Evolutionary conservation across 2,113 vertebrate genomes (phyloP).

Genomic region (Sinocyclocheilus anshuiensis): DNA sequence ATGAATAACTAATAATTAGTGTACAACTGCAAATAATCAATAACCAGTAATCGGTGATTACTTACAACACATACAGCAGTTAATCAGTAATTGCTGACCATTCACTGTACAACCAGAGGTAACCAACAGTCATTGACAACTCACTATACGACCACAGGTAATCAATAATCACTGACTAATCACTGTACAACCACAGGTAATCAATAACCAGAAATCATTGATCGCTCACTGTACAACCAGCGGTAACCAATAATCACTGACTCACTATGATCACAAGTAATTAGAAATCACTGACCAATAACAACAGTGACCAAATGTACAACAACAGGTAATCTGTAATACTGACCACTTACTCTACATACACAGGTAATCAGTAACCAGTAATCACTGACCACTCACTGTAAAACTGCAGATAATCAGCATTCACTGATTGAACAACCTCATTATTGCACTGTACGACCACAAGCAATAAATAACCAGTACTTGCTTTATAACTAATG

Average conservation of each 20-base stretch:
- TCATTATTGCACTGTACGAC: neutral
- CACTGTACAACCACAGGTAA: neutral
- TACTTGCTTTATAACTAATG: too few relatives aligned
- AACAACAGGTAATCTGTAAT: neutral
- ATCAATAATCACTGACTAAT: too few relatives aligned
- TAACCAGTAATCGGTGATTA: too few relatives aligned
- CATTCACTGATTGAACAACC: too few relatives aligned
- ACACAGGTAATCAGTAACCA: neutral
- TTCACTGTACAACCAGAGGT: too few relatives aligned
- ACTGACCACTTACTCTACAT: neutral
- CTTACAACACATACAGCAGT: neutral
- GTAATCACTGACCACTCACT: neutral
- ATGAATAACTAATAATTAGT: neutral
- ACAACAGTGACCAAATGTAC: too few relatives aligned
- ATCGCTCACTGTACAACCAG: neutral
- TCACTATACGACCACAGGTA: too few relatives aligned
- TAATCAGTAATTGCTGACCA: neutral
- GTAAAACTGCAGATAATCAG: neutral
- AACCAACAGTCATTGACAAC: too few relatives aligned
- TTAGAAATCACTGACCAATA: too few relatives aligned
- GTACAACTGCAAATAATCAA: too few relatives aligned
- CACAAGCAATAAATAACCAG: neutral
- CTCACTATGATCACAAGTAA: neutral
- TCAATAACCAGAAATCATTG: neutral
- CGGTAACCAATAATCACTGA: neutral